Conservation (phyloP, 2,888 invertebrate species). For the Cecidostiba fungosa region DNA sequence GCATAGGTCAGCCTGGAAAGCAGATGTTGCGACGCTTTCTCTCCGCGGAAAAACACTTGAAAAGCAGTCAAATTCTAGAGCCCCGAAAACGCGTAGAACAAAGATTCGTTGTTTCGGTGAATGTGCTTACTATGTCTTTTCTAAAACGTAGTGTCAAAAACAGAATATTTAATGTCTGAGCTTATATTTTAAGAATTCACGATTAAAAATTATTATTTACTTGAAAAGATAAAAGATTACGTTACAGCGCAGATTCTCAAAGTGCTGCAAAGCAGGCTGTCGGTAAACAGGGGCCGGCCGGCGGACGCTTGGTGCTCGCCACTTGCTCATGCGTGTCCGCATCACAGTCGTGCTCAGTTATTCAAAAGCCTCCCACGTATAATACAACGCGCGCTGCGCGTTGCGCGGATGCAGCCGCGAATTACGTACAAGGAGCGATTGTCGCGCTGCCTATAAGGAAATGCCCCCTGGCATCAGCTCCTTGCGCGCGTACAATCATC, state of each 20-base stretch:
- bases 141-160: too few relatives aligned
- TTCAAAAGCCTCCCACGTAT: not conserved
- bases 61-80: too few relatives aligned
- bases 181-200: too few relatives aligned
- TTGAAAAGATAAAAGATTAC: too few relatives aligned
- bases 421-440: constrained; percentile 8
- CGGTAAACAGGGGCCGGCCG: not conserved
- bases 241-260: not conserved
- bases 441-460: not conserved
- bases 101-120: too few relatives aligned
- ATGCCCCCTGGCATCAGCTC: not conserved
- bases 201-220: too few relatives aligned
- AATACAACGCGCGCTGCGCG: not conserved
- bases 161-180: too few relatives aligned
- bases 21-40: too few relatives aligned
- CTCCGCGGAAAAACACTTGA: too few relatives aligned
- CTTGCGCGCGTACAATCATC: not conserved
- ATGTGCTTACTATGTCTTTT: too few relatives aligned
- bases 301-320: not conserved
- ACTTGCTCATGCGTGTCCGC: not conserved
- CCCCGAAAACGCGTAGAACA: too few relatives aligned
- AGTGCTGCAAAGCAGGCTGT: not conserved
- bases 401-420: not conserved
- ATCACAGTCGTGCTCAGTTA: not conserved
- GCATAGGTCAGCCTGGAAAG: too few relatives aligned